phyloP scores from a whole-genome alignment of 2,888 invertebrate genomes.

The Abrostola tripartita region DNA sequence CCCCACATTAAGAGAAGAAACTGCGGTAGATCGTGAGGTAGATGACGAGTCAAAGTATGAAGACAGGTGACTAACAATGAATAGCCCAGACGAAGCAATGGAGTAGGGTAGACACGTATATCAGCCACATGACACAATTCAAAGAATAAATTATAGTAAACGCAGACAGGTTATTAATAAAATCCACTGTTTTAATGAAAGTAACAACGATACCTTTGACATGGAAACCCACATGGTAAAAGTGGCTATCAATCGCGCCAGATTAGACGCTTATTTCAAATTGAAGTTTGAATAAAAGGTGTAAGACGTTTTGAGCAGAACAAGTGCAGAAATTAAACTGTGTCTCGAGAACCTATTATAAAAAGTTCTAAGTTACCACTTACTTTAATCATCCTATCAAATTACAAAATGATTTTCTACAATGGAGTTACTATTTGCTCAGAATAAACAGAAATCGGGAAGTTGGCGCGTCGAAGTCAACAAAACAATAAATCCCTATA shows the following conservation, averaged over 20 bases:
- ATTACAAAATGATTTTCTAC: not conserved
- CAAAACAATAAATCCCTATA: constrained; percentile 35
- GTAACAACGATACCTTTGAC: no score
- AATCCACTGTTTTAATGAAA: no score
- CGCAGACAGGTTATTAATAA: no score
- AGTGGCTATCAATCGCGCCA: no score
- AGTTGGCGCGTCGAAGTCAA: constrained; percentile 10
- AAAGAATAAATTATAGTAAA: no score
- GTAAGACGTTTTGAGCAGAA: not conserved
- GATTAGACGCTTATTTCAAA: not conserved
- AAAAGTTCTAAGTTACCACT: not conserved
- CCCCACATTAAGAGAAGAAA: constrained; percentile 1
- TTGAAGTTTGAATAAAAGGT: not conserved
- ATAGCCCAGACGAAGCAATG: not conserved
- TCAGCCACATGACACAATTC: no score
- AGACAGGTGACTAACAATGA: constrained; percentile 1
- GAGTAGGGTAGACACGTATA: not conserved
- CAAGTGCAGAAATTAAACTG: not conserved
- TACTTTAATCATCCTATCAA: not conserved
- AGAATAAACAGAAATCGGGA: constrained; percentile 1
- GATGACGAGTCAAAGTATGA: not conserved
- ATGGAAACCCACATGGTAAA: no score
- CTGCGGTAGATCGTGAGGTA: not conserved
- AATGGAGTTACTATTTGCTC: not conserved
- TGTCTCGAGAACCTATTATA: not conserved